Base-by-base conservation (phyloP, 2,888 invertebrate species). In the Hymenopus coronatus region DNA sequence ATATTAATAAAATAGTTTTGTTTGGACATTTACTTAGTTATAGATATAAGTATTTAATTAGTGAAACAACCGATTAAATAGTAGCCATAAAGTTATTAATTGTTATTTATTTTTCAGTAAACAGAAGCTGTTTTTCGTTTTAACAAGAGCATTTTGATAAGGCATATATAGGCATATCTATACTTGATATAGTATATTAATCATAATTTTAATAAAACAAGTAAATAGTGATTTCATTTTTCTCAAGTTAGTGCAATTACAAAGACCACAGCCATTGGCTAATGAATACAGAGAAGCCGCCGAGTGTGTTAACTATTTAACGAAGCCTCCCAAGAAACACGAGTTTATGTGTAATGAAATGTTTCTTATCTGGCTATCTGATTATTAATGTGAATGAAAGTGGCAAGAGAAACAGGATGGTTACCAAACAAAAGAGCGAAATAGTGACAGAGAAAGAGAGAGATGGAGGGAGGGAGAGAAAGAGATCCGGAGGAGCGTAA, bases 361-460 rank as follows among this genome's bases (percentile, higher is more conserved):
- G 54, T 70, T 70, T 70, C 54, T 70, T 70, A 70, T 70, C 54
- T 70, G 54, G 25, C 15, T 70, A 70, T 70, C 54, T 70, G 54
- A 70, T 70, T 70, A 70, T 70, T 70, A 70, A 70, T 70, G 54
- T 70, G 91, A 88, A 88, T 88, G 86, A 89, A 70, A 83, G 83
- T 89, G 30, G 85, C 40, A 88, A 82, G 88, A 84, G 87, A 82
- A 85, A 90, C 81, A 88, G 87, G 85, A 40, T 90, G 88, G 82
- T 12, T 87, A 88, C 83, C 88, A 90, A 81, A 85, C 90, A 90
- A 90, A 89, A 89, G 90, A 88, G 89, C 89, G 85, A 89, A 90
- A 87, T 81, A 89, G 82, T 54, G 84, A 88, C 85, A 89, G 87
- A 86, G 54, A 88, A 40, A 89, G 89, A 89, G 82, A 86, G 85